These are phyloP conservation scores for Sebastes vulpes DNA, from an alignment of 2,797 vertebrate species.

Conservation along the genomic window DNA sequence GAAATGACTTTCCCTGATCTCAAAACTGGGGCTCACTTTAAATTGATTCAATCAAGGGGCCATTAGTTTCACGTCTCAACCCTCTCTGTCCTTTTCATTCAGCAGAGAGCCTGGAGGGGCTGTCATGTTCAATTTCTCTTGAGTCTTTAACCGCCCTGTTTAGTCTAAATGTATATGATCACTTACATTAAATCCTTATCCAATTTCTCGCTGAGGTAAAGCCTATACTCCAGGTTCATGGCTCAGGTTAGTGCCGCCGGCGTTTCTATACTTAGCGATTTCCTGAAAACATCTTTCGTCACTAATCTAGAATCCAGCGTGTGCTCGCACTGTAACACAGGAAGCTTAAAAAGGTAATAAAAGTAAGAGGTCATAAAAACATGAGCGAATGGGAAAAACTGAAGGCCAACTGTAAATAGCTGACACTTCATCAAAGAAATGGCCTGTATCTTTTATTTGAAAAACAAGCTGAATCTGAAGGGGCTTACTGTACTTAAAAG, in stretches of 20 bases:
- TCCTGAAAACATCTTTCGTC: slow-evolving; percentile 53
- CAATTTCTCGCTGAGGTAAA: slow-evolving; percentile 62
- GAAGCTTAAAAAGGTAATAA: slow-evolving; percentile 60
- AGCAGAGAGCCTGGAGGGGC: slow-evolving; percentile 51
- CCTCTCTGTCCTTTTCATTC: slow-evolving; percentile 49
- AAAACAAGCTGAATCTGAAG: slow-evolving; percentile 55
- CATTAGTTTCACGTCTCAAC: slow-evolving; percentile 66
- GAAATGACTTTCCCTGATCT: slow-evolving; percentile 55
- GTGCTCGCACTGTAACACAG: slow-evolving; percentile 43
- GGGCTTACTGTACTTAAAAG: slow-evolving; percentile 35
- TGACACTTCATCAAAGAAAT: slow-evolving; percentile 65
- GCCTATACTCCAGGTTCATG: slow-evolving; percentile 22
- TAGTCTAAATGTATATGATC: slow-evolving; percentile 68
- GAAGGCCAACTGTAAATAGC: slow-evolving; percentile 43
- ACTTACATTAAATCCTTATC: slow-evolving; percentile 67
- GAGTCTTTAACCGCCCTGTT: slow-evolving; percentile 64
- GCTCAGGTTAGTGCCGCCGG: slow-evolving; percentile 36
- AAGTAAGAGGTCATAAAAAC: slow-evolving; percentile 55
- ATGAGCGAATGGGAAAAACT: slow-evolving; percentile 59
- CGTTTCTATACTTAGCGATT: slow-evolving; percentile 32
- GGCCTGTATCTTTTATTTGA: slow-evolving; percentile 48
- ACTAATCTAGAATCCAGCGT: slow-evolving; percentile 47
- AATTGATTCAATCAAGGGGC: slow-evolving; percentile 71
- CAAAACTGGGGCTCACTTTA: slow-evolving; percentile 55
- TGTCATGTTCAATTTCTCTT: slow-evolving; percentile 70